These are phyloP conservation scores for Ochotona curzoniae DNA, from an alignment of 2,113 vertebrate species.

Conservation along the genomic window DNA sequence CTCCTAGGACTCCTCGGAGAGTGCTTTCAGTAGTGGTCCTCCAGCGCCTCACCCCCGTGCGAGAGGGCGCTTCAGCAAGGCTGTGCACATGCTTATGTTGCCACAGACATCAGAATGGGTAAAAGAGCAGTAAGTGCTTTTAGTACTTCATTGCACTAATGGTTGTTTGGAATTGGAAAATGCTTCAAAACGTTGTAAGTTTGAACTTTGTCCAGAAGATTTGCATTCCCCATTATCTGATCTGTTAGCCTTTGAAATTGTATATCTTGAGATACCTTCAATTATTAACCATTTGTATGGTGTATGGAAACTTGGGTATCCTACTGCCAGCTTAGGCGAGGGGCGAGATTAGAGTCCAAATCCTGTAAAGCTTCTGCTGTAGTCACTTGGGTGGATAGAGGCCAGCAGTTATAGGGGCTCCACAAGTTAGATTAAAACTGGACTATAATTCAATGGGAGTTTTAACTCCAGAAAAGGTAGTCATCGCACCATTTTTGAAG, in stretches of 20 bases:
- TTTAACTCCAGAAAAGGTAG: conserved; percentile 34
- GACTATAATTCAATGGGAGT: conserved; percentile 1
- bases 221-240: conserved; percentile 83
- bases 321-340: conserved; percentile 50
- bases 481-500: conserved; percentile 36
- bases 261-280: conserved; percentile 84
- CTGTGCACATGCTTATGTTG: conserved; percentile 76
- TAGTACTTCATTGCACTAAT: conserved; percentile 77
- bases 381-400: conserved; percentile 50
- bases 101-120: conserved; percentile 69
- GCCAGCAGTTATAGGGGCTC: conserved; percentile 38
- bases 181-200: conserved; percentile 80
- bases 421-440: conserved; percentile 62
- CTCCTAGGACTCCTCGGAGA: conserved; percentile 74
- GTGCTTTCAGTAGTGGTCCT: conserved; percentile 59
- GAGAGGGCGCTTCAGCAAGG: conserved; percentile 74
- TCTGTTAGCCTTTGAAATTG: conserved; percentile 85
- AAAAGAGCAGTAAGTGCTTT: conserved; percentile 82
- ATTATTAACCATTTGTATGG: conserved; percentile 71
- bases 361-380: conserved; percentile 74
- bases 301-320: conserved; percentile 67
- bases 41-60: conserved; percentile 63
- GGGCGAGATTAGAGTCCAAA: conserved; percentile 53
- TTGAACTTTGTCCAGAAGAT: conserved; percentile 86
- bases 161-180: conserved; percentile 83